Percentiles rank a stretch among this genome's conserved stretches.
These are phyloP conservation scores for Poecilus cupreus DNA, from an alignment of 2,888 invertebrate species.

Conservation along the genomic window DNA sequence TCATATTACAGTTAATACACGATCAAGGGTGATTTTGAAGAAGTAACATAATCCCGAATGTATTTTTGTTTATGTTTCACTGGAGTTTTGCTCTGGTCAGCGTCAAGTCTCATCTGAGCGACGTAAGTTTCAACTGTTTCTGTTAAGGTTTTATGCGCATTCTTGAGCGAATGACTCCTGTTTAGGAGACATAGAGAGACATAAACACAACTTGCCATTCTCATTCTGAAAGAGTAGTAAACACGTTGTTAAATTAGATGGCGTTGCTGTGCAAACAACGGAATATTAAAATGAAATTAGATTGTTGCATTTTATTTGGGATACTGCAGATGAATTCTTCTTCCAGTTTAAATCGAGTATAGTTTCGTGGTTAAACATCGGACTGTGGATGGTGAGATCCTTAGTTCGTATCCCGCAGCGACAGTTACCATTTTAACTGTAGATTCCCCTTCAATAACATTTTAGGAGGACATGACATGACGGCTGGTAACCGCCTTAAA, in stretches of 20 bases:
- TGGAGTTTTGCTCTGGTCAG: slow-evolving; percentile 36
- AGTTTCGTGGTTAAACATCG: background rate
- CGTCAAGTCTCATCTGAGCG: slow-evolving; percentile 41
- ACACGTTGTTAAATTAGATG: slow-evolving; percentile 39
- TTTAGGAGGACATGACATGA: too few relatives aligned
- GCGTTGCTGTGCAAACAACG: background rate
- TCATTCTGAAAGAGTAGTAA: slow-evolving; percentile 36
- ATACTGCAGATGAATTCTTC: background rate
- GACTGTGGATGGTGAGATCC: too few relatives aligned
- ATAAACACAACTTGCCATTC: slow-evolving; percentile 19
- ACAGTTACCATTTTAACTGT: too few relatives aligned
- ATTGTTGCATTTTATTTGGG: slow-evolving; percentile 23
- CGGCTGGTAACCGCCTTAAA: too few relatives aligned
- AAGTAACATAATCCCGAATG: background rate
- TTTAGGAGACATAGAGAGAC: slow-evolving; percentile 40
- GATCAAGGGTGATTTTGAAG: background rate
- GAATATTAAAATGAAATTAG: slow-evolving; percentile 41
- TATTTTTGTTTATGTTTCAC: background rate
- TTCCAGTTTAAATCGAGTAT: background rate
- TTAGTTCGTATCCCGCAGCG: too few relatives aligned
- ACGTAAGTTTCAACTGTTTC: slow-evolving; percentile 44
- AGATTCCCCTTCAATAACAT: too few relatives aligned
- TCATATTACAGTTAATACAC: too few relatives aligned
- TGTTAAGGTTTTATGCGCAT: slow-evolving; percentile 50
- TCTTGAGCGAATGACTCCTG: slow-evolving; percentile 47